A percentile compares a stretch with the other conserved stretches of the same genome.
These are phyloP conservation scores for Anguilla megastoma DNA, from an alignment of 2,797 vertebrate species.

Conservation along the genomic window DNA sequence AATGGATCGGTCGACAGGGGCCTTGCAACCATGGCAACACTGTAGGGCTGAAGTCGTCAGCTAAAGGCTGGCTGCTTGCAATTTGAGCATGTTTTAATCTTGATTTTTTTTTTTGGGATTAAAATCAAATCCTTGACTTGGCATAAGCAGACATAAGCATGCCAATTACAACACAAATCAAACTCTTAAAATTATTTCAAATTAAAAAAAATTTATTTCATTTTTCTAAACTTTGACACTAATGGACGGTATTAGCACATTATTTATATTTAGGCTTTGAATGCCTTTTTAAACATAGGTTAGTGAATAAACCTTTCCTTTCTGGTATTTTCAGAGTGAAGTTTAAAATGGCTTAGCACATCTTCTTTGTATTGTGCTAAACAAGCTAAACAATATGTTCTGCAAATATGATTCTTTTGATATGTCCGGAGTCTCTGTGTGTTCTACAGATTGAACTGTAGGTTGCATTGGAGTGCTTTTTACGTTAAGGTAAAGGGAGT, in stretches of 20 bases:
- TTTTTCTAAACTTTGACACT: neutral
- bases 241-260: neutral
- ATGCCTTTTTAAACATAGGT: neutral
- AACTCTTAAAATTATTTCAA: neutral
- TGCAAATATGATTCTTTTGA: neutral
- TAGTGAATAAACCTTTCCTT: neutral
- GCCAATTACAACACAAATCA: neutral
- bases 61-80: neutral
- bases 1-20: neutral
- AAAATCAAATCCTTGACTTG: neutral
- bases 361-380: neutral
- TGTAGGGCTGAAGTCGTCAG: neutral
- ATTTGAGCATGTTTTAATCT: conserved; percentile 9
- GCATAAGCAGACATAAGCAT: no score
- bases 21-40: conserved; percentile 32
- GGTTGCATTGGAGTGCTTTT: neutral
- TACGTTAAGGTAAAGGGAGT: neutral
- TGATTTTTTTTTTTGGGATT: neutral
- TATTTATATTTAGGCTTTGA: conserved; percentile 8
- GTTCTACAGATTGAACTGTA: neutral
- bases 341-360: neutral
- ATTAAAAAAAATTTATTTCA: neutral
- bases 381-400: neutral
- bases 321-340: neutral
- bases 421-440: neutral